These are phyloP conservation scores for Metalampra italica DNA, from an alignment of 2,888 invertebrate species.

Conservation along the genomic window DNA sequence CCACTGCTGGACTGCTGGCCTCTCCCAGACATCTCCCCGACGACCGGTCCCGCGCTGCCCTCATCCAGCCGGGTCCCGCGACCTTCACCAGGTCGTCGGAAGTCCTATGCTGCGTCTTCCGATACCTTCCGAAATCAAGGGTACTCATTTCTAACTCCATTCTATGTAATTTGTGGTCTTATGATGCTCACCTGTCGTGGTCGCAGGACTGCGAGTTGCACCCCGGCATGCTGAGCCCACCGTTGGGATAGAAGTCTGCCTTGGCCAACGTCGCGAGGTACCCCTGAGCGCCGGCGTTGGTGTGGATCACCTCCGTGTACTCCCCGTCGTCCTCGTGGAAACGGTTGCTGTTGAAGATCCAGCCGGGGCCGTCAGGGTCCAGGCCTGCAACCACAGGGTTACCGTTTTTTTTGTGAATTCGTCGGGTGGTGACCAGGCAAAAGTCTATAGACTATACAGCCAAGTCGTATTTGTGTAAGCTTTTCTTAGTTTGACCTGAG, in stretches of 20 bases:
- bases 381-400: conserved; percentile 11
- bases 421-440: no score
- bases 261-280: conserved; percentile 18
- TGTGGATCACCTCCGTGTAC: conserved; percentile 26
- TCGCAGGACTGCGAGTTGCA: conserved; percentile 17
- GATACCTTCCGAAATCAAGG: no score
- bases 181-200: conserved; percentile 21
- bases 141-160: no score
- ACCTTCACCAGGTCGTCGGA: not conserved
- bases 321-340: conserved; percentile 10
- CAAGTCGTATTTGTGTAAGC: no score
- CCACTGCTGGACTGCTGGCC: no score
- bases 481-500: no score
- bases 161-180: no score
- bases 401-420: no score
- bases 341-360: conserved; percentile 11
- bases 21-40: no score
- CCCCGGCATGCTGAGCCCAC: conserved; percentile 22
- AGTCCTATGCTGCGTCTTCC: not conserved
- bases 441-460: no score
- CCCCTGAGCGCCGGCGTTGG: conserved; percentile 20
- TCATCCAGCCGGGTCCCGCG: no score
- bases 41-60: no score
- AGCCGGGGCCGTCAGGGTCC: conserved; percentile 13
- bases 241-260: conserved; percentile 26